Evolutionary conservation across 2,888 invertebrate genomes (phyloP).

Genomic region (Serripes groenlandicus): DNA sequence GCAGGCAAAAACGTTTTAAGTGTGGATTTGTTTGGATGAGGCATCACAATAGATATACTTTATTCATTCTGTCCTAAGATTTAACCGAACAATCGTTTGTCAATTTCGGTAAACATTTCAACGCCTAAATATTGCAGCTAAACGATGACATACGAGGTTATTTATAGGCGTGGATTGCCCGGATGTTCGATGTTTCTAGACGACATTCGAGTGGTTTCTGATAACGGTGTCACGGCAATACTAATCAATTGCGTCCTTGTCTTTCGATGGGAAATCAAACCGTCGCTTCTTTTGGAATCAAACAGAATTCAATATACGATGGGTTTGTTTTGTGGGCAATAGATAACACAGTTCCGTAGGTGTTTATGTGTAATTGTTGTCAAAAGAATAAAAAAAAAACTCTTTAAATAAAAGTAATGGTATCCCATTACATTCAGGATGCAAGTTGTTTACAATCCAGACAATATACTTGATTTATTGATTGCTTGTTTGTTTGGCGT

Average conservation of each 20-base stretch:
- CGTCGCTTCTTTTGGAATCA: too few species aligned
- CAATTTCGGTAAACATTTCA: constrained; percentile 17
- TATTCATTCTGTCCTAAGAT: neutral
- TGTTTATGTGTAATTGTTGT: too few species aligned
- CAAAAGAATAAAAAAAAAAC: too few species aligned
- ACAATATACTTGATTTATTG: too few species aligned
- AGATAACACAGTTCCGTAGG: too few species aligned
- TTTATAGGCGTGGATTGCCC: constrained; percentile 22
- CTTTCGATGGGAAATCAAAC: too few species aligned
- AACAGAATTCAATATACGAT: too few species aligned
- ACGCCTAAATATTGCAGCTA: constrained; percentile 12
- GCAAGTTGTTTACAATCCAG: too few species aligned
- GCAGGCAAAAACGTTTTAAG: neutral
- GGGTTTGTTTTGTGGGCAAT: too few species aligned
- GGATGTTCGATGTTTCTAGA: constrained; percentile 6
- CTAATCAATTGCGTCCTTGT: constrained; percentile 9
- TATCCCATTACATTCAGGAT: too few species aligned
- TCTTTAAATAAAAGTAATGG: too few species aligned
- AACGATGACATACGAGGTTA: constrained; percentile 18
- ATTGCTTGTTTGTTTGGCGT: too few species aligned
- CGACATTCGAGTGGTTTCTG: constrained; percentile 12
- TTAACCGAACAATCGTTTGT: constrained; percentile 11
- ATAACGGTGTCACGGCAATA: constrained; percentile 12
- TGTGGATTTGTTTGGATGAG: neutral
- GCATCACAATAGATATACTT: constrained; percentile 6